Base-by-base conservation (phyloP, 2,797 vertebrate genomes). In the Moxostoma hubbsi region DNA sequence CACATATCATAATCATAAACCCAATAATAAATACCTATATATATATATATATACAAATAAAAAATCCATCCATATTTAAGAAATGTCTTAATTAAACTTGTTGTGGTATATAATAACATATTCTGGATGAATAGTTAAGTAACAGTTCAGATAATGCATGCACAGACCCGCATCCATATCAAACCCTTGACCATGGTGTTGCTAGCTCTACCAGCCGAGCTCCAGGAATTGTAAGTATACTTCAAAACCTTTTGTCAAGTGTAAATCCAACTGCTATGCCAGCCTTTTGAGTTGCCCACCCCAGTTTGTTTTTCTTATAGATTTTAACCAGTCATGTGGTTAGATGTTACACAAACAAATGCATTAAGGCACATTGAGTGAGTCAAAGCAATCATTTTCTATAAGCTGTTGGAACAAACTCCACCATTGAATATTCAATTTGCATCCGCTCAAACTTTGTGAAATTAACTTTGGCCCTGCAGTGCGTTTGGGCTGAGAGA, bases 391-490 rank as follows among this genome's bases (percentile, higher is more conserved):
- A 71, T 79, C 77, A 79, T 79, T 65, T 73, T 57, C 61, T 65
- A 49, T 79, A 58, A 79, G 69, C 61, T 88, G 87, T 85, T 45
- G 62, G 61, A 90, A 89, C 86, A 90, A 91, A 92, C 88, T 89
- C 58, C 16, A 54, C 15, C 73, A 54, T 83, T 89, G 88, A 93
- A 90, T 92, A 90, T 92, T 90, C 84, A 61, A 80, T 84, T 77
- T 70, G 78, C 55, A 77, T 82, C 82, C 77, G 68, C 86, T 88
- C 78, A 84, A 92, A 93, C 90, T 92, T 93, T 87, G 57, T 80
- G 61, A 91, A 92, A 93, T 92, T 90, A 92, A 89, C 90, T 92
- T 91, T 93, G 90, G 92, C 89, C 76, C 16, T 79, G 67, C 83
- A 89, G 88, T 73, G 83, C 84, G 84, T 36, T 36, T 78, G 86